A percentile compares a stretch with the other conserved stretches of the same genome.
These are phyloP conservation scores for Gadus chalcogrammus DNA, from an alignment of 2,113 vertebrate species.

Conservation along the genomic window DNA sequence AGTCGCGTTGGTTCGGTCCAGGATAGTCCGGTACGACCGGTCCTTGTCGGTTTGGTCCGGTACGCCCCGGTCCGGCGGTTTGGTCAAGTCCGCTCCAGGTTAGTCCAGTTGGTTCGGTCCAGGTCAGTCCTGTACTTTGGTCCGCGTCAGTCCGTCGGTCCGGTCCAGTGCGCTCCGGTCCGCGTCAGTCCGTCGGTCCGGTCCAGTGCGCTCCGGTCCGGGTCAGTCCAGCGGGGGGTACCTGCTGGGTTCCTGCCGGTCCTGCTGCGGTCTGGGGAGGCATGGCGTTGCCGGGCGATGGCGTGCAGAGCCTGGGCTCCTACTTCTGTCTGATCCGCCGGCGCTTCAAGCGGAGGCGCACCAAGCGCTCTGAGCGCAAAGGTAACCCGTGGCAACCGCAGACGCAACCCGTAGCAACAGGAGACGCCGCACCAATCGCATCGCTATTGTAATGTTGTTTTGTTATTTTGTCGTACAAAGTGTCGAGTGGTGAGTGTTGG, in stretches of 20 bases:
- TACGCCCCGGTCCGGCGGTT: too few species aligned
- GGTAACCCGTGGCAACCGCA: slow-evolving; percentile 65
- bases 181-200: background rate
- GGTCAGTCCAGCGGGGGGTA: background rate
- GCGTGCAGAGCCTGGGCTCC: slow-evolving; percentile 54
- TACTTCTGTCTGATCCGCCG: slow-evolving; percentile 61
- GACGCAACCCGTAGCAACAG: background rate
- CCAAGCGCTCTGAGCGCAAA: slow-evolving; percentile 77
- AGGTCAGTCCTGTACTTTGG: background rate
- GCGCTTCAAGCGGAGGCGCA: slow-evolving; percentile 76
- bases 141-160: background rate
- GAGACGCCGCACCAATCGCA: too few species aligned
- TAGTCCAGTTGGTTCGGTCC: background rate
- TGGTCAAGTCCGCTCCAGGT: background rate
- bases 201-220: slow-evolving; percentile 8
- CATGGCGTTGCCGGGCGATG: slow-evolving; percentile 66
- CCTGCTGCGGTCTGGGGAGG: slow-evolving; percentile 8
- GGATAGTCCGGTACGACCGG: background rate
- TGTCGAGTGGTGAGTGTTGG: too few species aligned
- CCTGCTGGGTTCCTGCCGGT: background rate
- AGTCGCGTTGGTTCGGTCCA: background rate
- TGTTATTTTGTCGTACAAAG: too few species aligned
- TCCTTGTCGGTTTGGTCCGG: background rate
- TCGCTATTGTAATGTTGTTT: too few species aligned
- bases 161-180: slow-evolving; percentile 12